Conservation (phyloP, 2,888 invertebrate genomes). For the Nowickia ferox region DNA sequence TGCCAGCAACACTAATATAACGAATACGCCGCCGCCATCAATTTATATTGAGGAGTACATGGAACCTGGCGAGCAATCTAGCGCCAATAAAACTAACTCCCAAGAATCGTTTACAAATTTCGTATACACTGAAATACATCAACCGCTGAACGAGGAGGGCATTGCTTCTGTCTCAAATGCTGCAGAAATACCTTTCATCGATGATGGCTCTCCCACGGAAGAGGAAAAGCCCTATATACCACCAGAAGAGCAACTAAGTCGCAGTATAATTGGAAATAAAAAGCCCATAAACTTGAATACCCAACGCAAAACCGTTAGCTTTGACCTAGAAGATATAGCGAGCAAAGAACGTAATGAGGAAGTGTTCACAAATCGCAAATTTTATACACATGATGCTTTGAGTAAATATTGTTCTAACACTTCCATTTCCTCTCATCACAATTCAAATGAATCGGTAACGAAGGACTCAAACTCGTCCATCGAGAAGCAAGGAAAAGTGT, state of each 20-base stretch:
- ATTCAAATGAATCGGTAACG: constrained; percentile 77
- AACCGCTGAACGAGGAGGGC: constrained; percentile 82
- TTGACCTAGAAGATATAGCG: constrained; percentile 79
- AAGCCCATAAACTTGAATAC: constrained; percentile 74
- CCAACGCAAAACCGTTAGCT: constrained; percentile 82
- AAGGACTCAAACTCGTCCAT: constrained; percentile 68
- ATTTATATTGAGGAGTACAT: constrained; percentile 82
- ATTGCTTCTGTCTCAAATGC: constrained; percentile 82
- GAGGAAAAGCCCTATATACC: constrained; percentile 76
- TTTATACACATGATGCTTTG: constrained; percentile 80
- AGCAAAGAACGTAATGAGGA: constrained; percentile 47
- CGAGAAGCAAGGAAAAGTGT: constrained; percentile 74
- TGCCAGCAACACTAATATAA: constrained; percentile 71
- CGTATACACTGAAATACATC: constrained; percentile 80
- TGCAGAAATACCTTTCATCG: constrained; percentile 83
- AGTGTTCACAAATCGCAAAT: constrained; percentile 77
- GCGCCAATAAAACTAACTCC: constrained; percentile 75
- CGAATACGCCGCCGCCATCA: constrained; percentile 80
- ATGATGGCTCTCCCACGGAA: constrained; percentile 82
- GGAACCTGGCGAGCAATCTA: constrained; percentile 73
- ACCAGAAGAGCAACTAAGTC: constrained; percentile 60
- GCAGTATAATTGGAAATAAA: constrained; percentile 75
- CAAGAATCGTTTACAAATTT: constrained; percentile 80
- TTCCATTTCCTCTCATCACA: constrained; percentile 66
- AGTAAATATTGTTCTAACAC: constrained; percentile 75